phyloP scores from a whole-genome alignment of 2,888 invertebrate species.

The Trypoxylon attenuatum region DNA sequence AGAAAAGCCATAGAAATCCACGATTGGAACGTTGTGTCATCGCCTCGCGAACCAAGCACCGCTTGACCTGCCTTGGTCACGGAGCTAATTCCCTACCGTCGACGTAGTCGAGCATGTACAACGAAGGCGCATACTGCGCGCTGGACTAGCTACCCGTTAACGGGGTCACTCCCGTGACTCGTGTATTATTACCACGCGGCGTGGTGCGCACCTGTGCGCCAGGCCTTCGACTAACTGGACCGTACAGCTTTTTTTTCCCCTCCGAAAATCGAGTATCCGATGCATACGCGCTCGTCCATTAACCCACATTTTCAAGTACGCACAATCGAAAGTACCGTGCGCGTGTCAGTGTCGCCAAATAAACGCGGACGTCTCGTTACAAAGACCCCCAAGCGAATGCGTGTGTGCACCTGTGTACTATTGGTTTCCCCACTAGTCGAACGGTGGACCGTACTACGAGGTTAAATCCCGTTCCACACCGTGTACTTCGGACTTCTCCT shows the following conservation, averaged over 20 bases:
- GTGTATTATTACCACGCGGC: slow-evolving; percentile 43
- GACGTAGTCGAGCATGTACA: slow-evolving; percentile 10
- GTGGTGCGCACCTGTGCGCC: slow-evolving; percentile 43
- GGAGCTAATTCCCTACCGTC: slow-evolving; percentile 33
- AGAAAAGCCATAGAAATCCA: no score
- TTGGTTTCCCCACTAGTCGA: background rate
- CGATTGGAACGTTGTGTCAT: no score
- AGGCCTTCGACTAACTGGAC: slow-evolving; percentile 40
- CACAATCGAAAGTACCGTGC: slow-evolving; percentile 41
- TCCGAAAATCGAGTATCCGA: slow-evolving; percentile 32
- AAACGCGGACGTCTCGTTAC: background rate
- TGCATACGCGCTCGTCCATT: slow-evolving; percentile 34
- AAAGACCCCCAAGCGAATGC: slow-evolving; percentile 17
- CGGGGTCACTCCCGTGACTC: slow-evolving; percentile 48
- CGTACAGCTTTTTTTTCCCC: slow-evolving; percentile 38
- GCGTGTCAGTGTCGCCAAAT: slow-evolving; percentile 25
- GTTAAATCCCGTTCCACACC: no score
- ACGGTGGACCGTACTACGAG: background rate
- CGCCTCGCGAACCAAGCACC: slow-evolving; percentile 8
- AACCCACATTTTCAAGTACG: slow-evolving; percentile 51
- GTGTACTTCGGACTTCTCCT: no score
- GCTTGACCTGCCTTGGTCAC: slow-evolving; percentile 43
- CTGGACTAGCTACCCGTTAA: slow-evolving; percentile 33
- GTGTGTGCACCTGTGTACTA: background rate
- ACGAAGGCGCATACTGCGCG: slow-evolving; percentile 5